These are phyloP conservation scores for Tragelaphus strepsiceros DNA, from an alignment of 2,113 vertebrate genomes.

Conservation along the genomic window DNA sequence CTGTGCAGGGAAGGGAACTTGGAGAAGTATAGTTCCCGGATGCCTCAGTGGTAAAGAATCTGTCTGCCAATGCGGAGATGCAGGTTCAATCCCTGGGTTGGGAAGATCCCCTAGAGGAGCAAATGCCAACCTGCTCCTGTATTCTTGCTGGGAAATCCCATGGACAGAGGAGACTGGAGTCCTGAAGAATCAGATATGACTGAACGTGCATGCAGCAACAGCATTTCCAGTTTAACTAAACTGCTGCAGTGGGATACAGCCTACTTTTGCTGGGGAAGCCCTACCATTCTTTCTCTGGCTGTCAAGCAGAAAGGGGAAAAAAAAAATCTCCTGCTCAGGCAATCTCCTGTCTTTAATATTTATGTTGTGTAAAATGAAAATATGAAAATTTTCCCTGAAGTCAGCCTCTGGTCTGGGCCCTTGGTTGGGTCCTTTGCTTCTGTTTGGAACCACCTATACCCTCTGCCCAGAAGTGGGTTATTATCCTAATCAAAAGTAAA, in stretches of 20 bases:
- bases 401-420: not conserved
- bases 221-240: not conserved
- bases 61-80: not conserved
- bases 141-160: not conserved
- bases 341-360: not conserved
- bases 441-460: not conserved
- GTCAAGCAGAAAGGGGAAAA: not conserved
- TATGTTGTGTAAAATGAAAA: not conserved
- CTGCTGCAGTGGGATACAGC: not conserved
- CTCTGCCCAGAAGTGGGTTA: not conserved
- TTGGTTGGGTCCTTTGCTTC: not conserved
- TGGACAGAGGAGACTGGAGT: not conserved
- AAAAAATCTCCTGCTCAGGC: not conserved
- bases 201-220: not conserved
- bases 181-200: not conserved
- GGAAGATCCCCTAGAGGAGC: not conserved
- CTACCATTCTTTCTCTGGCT: not conserved
- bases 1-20: not conserved
- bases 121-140: not conserved
- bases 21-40: not conserved
- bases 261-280: not conserved
- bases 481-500: not conserved
- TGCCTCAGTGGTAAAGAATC: not conserved
- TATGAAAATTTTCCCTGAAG: not conserved
- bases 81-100: not conserved